A percentile compares a stretch with the other conserved stretches of the same genome.
Evolutionary conservation across 2,888 invertebrate species (phyloP).

Genomic region (Diarsia brunnea): DNA sequence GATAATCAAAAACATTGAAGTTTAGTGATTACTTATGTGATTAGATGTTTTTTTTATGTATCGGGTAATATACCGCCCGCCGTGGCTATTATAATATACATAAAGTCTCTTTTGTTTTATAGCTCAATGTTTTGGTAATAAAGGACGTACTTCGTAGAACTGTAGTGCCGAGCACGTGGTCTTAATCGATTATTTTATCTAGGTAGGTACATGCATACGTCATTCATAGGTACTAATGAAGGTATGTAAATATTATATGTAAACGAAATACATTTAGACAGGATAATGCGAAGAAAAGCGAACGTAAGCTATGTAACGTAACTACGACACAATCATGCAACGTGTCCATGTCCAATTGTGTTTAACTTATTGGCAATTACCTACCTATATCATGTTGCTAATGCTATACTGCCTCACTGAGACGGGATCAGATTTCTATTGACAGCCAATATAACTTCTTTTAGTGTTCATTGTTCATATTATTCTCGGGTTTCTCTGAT

Average conservation of each 20-base stretch:
- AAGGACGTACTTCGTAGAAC: background rate
- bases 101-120: slow-evolving; percentile 21
- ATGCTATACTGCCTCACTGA: background rate
- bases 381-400: background rate
- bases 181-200: background rate
- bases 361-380: background rate
- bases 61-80: slow-evolving; percentile 2
- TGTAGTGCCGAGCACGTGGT: background rate
- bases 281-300: background rate
- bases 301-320: background rate
- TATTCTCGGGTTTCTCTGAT: background rate
- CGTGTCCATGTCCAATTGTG: background rate
- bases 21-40: slow-evolving; percentile 30
- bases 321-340: too few relatives aligned
- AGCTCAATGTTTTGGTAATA: slow-evolving; percentile 16
- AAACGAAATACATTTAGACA: background rate
- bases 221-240: background rate
- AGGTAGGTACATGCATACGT: background rate
- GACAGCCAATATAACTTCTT: background rate
- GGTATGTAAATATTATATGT: background rate
- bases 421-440: background rate
- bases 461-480: background rate
- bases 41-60: slow-evolving; percentile 27
- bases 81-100: slow-evolving; percentile 8
- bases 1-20: slow-evolving; percentile 32